Conservation (phyloP, 2,797 vertebrate genomes). For the Protosalanx chinensis region DNA sequence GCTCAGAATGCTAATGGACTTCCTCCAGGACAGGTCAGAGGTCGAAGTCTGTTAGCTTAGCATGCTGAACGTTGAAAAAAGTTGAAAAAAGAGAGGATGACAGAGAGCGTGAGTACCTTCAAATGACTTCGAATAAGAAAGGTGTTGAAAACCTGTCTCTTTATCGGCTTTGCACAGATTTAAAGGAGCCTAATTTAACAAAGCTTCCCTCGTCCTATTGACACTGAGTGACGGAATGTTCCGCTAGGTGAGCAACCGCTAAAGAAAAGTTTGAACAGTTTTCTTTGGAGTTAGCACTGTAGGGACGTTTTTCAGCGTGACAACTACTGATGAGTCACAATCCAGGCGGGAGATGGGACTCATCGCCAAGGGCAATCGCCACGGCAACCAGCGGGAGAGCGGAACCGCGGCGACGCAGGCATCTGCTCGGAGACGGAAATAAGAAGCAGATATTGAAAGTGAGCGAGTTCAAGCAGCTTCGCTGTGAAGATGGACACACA, state of each 20-base stretch:
- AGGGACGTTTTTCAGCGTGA: too few species aligned
- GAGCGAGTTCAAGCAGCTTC: background rate
- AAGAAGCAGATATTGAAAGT: conserved; percentile 27
- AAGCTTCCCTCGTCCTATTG: too few species aligned
- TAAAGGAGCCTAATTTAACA: too few species aligned
- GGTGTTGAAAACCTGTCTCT: background rate
- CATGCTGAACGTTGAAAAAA: background rate
- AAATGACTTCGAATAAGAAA: background rate
- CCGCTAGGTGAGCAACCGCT: conserved; percentile 49
- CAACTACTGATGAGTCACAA: conserved; percentile 43
- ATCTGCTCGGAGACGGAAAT: conserved; percentile 11
- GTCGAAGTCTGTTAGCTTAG: background rate
- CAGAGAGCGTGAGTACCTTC: background rate
- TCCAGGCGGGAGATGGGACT: too few species aligned
- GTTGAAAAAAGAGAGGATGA: background rate
- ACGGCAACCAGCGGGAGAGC: too few species aligned
- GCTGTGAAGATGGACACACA: background rate
- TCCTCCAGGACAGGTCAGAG: background rate
- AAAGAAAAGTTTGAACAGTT: conserved; percentile 45
- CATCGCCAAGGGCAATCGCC: too few species aligned
- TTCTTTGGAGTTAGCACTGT: too few species aligned
- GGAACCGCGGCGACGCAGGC: conserved; percentile 12
- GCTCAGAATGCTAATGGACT: background rate
- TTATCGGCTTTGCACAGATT: background rate
- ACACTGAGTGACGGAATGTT: too few species aligned